Evolutionary conservation across 2,113 vertebrate species (phyloP).

Genomic region (Coracopsis vasa): DNA sequence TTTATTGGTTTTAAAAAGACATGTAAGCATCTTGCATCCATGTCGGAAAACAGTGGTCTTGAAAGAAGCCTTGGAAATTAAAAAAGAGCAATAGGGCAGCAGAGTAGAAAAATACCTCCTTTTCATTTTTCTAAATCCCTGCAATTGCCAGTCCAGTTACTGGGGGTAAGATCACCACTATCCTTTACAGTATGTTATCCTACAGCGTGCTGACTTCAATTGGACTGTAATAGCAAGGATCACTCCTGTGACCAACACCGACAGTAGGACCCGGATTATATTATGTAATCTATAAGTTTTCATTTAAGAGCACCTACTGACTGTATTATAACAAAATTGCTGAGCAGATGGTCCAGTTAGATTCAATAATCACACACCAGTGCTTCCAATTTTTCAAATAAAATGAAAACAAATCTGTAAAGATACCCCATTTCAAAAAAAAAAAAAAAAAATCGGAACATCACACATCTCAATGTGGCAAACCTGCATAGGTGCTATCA

Average conservation of each 20-base stretch:
- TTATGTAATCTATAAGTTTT: neutral
- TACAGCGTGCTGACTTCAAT: neutral
- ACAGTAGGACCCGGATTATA: neutral
- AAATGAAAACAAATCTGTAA: neutral
- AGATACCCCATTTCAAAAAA: neutral
- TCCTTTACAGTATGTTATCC: neutral
- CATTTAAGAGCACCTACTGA: neutral
- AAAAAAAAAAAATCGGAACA: neutral
- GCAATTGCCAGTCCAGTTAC: neutral
- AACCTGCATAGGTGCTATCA: neutral
- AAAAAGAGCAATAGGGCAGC: neutral
- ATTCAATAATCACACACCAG: neutral
- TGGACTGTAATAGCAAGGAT: neutral
- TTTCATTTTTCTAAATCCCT: neutral
- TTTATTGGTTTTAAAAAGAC: neutral
- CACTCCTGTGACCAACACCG: neutral
- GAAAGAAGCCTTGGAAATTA: neutral
- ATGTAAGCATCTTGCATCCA: neutral
- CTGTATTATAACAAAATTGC: neutral
- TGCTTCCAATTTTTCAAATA: neutral
- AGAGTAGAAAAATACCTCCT: neutral
- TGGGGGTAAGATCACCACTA: neutral
- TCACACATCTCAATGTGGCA: neutral
- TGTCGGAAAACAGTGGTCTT: neutral
- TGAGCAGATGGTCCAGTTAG: conserved; percentile 5